Evolutionary conservation across 2,113 vertebrate genomes (phyloP).

Genomic region (Lucifuga dentata): DNA sequence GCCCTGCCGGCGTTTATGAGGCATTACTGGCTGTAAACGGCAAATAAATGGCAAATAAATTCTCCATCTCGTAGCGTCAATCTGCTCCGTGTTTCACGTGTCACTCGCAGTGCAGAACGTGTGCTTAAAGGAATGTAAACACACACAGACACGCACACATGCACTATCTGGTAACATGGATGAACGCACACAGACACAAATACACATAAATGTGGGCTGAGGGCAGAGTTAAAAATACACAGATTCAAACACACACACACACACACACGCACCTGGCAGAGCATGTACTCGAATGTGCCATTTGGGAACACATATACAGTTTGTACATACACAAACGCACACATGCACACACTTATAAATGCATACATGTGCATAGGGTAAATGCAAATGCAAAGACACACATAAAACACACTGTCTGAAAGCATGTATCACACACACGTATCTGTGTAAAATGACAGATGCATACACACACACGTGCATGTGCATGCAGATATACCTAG

Average conservation of each 20-base stretch:
- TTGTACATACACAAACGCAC: neutral
- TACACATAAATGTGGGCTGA: too few species aligned
- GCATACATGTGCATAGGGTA: neutral
- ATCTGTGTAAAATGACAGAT: too few species aligned
- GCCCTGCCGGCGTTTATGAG: conserved; percentile 31
- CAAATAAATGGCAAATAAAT: conserved; percentile 49
- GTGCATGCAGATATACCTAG: too few species aligned
- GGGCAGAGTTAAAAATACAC: too few species aligned
- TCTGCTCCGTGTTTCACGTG: neutral
- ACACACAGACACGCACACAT: neutral
- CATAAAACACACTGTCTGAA: too few species aligned
- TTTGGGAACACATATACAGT: too few species aligned
- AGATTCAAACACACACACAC: too few species aligned
- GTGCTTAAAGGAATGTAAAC: conserved; percentile 11
- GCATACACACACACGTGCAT: too few species aligned
- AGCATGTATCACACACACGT: neutral
- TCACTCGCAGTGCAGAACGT: conserved; percentile 2
- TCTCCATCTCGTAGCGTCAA: neutral
- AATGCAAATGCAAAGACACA: too few species aligned
- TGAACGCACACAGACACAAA: too few species aligned
- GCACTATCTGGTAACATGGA: neutral
- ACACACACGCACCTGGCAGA: too few species aligned
- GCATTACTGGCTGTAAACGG: conserved; percentile 40
- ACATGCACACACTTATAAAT: neutral
- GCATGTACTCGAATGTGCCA: too few species aligned